Conservation (phyloP, 2,888 invertebrate genomes). For the Panorpa germanica region DNA sequence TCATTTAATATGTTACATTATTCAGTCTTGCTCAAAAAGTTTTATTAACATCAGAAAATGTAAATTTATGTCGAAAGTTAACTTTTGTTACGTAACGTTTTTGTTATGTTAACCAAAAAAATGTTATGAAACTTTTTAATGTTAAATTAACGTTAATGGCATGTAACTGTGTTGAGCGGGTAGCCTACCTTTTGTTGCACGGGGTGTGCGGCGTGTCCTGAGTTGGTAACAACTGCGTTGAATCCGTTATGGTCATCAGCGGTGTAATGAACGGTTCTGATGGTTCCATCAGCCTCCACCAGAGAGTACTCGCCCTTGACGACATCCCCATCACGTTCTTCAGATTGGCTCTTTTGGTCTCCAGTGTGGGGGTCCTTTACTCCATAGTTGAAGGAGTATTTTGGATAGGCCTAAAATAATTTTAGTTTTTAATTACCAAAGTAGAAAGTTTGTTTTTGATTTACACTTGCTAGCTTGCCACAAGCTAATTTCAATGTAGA, state of each 20-base stretch:
- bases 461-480: neutral
- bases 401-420: conserved; percentile 37
- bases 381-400: conserved; percentile 49
- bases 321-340: conserved; percentile 49
- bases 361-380: conserved; percentile 52
- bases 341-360: conserved; percentile 50
- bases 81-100: too few relatives aligned
- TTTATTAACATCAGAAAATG: too few relatives aligned
- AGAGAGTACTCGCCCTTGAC: conserved; percentile 45
- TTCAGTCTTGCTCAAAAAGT: too few relatives aligned
- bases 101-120: too few relatives aligned
- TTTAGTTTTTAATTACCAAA: too few relatives aligned
- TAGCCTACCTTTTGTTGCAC: conserved; percentile 19
- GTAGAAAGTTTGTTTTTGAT: too few relatives aligned
- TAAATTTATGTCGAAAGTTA: too few relatives aligned
- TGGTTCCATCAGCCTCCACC: conserved; percentile 28
- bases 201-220: conserved; percentile 40
- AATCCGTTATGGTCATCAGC: conserved; percentile 53
- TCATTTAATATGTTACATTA: too few relatives aligned
- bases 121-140: neutral
- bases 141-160: neutral
- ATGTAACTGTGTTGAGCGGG: conserved; percentile 9
- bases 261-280: conserved; percentile 24
- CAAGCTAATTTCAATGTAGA: too few relatives aligned
- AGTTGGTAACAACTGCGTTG: conserved; percentile 47